These are phyloP conservation scores for Hydra vulgaris DNA, from an alignment of 30 jellyfish, hydroid and myxozoan species.

Conservation along the genomic window DNA sequence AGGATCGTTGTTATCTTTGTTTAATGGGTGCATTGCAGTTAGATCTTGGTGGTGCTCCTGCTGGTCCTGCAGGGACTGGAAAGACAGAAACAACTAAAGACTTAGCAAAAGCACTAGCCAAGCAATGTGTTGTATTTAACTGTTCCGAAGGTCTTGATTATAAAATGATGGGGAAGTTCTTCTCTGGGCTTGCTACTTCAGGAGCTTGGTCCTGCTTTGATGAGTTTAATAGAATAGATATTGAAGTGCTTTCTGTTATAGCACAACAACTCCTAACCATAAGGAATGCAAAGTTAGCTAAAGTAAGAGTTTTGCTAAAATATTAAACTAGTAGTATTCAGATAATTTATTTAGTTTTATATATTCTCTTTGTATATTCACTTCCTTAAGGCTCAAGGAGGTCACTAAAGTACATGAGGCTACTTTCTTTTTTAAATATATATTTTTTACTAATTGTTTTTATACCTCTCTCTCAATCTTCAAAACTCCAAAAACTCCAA, in stretches of 20 bases:
- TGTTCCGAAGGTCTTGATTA: constrained; percentile 97
- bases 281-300: constrained; percentile 84
- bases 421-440: too few species aligned
- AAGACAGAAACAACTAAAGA: constrained; percentile 96
- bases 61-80: constrained; percentile 99
- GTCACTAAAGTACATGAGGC: too few species aligned
- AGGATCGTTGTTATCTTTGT: constrained; percentile 97
- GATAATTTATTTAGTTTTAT: background rate
- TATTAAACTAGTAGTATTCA: background rate
- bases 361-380: background rate
- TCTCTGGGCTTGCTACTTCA: constrained; percentile 96
- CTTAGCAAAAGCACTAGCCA: constrained; percentile 93
- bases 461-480: too few species aligned
- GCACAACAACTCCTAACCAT: constrained; percentile 97
- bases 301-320: too few species aligned
- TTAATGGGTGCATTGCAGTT: constrained; percentile 95
- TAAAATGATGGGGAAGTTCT: constrained; percentile 97
- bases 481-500: too few species aligned
- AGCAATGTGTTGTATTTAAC: constrained; percentile 95
- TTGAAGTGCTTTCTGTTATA: constrained; percentile 92
- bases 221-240: constrained; percentile 96
- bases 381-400: background rate
- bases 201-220: constrained; percentile 99
- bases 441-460: too few species aligned
- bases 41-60: constrained; percentile 99